Conservation (phyloP, 2,113 vertebrate species). For the Mesitornis unicolor region DNA sequence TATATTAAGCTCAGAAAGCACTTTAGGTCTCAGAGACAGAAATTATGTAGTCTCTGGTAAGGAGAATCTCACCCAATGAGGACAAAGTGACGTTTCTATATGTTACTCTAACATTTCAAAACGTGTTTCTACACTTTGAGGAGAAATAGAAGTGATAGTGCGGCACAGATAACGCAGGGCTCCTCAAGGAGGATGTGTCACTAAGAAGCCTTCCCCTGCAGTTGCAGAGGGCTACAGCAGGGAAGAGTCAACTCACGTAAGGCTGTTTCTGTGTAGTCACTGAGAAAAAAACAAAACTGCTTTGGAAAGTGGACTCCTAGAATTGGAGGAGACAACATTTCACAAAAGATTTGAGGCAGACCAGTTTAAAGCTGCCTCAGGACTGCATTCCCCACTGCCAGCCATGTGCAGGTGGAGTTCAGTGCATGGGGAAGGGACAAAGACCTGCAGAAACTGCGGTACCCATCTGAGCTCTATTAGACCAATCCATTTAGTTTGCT, state of each 20-base stretch:
- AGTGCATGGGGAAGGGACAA: not conserved
- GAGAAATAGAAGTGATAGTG: not conserved
- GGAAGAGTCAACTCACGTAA: not conserved
- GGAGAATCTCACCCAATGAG: not conserved
- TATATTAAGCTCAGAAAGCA: not conserved
- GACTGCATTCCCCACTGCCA: not conserved
- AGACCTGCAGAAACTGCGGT: fast-evolving
- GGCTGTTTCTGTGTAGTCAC: not conserved
- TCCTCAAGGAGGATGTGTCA: not conserved
- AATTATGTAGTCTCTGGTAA: not conserved
- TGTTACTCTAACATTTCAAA: not conserved
- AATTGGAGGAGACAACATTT: not conserved
- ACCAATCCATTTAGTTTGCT: not conserved
- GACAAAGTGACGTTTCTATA: not conserved
- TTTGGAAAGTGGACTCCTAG: not conserved
- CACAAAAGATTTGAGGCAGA: not conserved
- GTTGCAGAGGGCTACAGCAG: not conserved
- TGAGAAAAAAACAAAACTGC: not conserved
- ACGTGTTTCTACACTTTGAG: not conserved
- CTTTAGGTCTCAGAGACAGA: not conserved
- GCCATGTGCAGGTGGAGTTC: not conserved
- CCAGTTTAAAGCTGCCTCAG: not conserved
- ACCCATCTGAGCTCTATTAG: not conserved
- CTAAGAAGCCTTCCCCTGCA: not conserved
- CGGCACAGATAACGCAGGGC: not conserved